Evolutionary conservation across 2,797 vertebrate species (phyloP).

Genomic region (Geotrypetes seraphini): DNA sequence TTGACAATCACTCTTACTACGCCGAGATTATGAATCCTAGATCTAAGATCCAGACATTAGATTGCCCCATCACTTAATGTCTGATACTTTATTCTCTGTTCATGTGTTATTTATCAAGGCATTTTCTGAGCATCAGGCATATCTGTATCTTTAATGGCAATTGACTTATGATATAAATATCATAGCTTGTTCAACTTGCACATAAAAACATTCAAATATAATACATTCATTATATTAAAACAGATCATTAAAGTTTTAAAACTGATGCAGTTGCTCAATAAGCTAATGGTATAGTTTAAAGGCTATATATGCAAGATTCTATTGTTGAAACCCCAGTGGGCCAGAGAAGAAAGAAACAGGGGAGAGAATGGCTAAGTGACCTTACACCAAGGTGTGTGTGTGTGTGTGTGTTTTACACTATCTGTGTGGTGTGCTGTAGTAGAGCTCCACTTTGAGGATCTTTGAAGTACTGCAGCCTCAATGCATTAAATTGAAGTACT

Average conservation of each 20-base stretch:
- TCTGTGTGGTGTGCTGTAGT: slow-evolving; percentile 41
- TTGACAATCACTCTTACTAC: not conserved
- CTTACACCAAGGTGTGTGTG: slow-evolving; percentile 52
- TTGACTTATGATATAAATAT: slow-evolving; percentile 41
- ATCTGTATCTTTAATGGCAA: slow-evolving; percentile 12
- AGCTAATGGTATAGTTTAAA: slow-evolving; percentile 58
- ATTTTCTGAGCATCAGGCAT: slow-evolving; percentile 6
- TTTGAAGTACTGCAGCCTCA: slow-evolving; percentile 46
- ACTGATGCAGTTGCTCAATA: slow-evolving; percentile 55
- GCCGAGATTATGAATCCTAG: not conserved
- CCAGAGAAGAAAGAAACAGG: slow-evolving; percentile 31
- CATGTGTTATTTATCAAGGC: no score
- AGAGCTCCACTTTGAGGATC: slow-evolving; percentile 59
- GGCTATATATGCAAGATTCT: slow-evolving; percentile 43
- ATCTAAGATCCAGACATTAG: no score
- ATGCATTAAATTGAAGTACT: not conserved
- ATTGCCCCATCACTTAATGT: no score
- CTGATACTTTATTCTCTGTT: no score
- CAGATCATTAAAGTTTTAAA: slow-evolving; percentile 64
- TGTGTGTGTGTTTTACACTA: slow-evolving; percentile 22
- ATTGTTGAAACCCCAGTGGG: slow-evolving; percentile 52
- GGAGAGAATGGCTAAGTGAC: slow-evolving; percentile 37
- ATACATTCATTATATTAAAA: slow-evolving; percentile 61
- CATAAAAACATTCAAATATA: slow-evolving; percentile 54
- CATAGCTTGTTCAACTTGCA: slow-evolving; percentile 50